A percentile compares a stretch with the other conserved stretches of the same genome.
Conservation (phyloP, 1,140 invertebrate genomes). For the Eubasilissa regina region DNA sequence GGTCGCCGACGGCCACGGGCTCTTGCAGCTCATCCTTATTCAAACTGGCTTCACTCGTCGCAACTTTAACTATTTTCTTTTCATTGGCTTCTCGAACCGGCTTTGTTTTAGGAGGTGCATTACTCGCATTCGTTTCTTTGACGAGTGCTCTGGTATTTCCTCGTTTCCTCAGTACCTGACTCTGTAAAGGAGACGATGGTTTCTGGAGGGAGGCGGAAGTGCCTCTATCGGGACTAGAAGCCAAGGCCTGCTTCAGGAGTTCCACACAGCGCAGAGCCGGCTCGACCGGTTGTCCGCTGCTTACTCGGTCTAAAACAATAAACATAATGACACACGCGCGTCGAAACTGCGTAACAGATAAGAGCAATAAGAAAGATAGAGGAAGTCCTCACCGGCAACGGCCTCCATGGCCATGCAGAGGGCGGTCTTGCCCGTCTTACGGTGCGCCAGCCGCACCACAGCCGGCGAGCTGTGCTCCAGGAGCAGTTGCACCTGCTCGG, state of each 20-base stretch:
- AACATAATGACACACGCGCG: background rate
- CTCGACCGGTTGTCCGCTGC: background rate
- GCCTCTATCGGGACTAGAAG: background rate
- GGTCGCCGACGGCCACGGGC: background rate
- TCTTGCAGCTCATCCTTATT: too few relatives aligned
- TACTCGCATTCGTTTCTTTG: too few relatives aligned
- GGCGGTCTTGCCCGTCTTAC: background rate
- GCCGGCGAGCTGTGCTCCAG: background rate
- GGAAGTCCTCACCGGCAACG: background rate
- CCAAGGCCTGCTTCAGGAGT: background rate
- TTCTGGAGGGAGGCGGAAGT: background rate
- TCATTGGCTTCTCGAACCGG: too few relatives aligned
- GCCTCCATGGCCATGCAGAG: background rate
- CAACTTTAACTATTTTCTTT: too few relatives aligned
- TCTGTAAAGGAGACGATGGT: background rate
- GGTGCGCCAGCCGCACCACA: background rate
- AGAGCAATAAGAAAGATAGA: too few relatives aligned
- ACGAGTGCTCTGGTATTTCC: too few relatives aligned
- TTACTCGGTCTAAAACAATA: conserved; percentile 4
- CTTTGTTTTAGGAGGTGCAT: too few relatives aligned
- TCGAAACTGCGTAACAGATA: background rate
- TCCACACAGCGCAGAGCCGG: background rate
- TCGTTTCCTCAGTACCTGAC: too few relatives aligned
- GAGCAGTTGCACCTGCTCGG: background rate
- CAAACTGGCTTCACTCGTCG: too few relatives aligned